Evolutionary conservation across 2,888 invertebrate genomes (phyloP).

Genomic region (Parascotia fuliginaria): DNA sequence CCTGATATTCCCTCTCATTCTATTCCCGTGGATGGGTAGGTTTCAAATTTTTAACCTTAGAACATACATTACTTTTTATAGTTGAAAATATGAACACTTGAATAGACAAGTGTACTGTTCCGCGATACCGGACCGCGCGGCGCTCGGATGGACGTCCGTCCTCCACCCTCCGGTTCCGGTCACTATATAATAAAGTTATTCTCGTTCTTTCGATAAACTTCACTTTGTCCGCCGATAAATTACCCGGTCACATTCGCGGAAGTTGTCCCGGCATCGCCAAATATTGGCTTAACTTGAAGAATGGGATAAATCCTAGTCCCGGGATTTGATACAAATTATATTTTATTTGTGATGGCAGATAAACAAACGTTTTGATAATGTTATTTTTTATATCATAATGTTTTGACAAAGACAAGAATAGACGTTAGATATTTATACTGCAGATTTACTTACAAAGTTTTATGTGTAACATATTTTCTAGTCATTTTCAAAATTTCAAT

Average conservation of each 20-base stretch:
- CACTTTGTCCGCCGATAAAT: conserved; percentile 83
- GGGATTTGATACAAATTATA: conserved; percentile 68
- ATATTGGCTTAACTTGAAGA: conserved; percentile 84
- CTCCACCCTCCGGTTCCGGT: conserved; percentile 76
- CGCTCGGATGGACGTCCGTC: conserved; percentile 51
- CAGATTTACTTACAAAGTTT: too few species aligned
- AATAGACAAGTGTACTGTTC: conserved; percentile 47
- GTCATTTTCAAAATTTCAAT: too few species aligned
- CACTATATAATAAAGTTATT: conserved; percentile 86
- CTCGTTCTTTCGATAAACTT: conserved; percentile 85
- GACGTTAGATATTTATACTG: too few species aligned
- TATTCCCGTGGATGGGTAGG: too few species aligned
- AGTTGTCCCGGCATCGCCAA: conserved; percentile 68
- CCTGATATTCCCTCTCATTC: too few species aligned
- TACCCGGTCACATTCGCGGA: conserved; percentile 77
- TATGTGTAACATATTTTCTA: too few species aligned
- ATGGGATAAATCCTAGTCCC: conserved; percentile 59
- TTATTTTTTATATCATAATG: conserved; percentile 20
- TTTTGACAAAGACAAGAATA: background rate
- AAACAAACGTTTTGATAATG: conserved; percentile 53
- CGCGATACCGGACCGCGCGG: conserved; percentile 45
- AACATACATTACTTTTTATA: too few species aligned
- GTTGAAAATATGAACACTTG: conserved; percentile 36
- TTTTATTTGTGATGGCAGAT: conserved; percentile 53
- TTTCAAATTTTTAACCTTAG: too few species aligned